Conservation (phyloP, 2,888 invertebrate species). For the Malacosoma neustria region DNA sequence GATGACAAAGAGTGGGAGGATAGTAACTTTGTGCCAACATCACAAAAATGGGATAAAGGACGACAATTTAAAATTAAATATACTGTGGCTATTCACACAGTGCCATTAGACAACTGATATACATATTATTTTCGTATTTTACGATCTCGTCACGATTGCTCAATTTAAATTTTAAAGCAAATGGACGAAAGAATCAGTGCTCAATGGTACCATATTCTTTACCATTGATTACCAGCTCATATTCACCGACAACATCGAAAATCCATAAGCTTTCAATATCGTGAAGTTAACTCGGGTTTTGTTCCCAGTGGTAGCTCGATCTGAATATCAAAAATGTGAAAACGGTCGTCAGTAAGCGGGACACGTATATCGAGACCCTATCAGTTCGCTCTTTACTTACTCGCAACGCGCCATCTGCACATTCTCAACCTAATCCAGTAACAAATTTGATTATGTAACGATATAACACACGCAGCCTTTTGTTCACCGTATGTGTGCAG, state of each 20-base stretch:
- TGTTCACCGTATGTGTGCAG: constrained; percentile 15
- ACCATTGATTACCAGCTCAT: constrained; percentile 46
- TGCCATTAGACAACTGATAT: too few relatives aligned
- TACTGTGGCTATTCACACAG: too few relatives aligned
- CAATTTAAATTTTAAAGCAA: background rate
- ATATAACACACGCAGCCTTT: constrained; percentile 35
- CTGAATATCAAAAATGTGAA: constrained; percentile 74
- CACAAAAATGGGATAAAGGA: too few relatives aligned
- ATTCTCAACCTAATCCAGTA: constrained; percentile 65
- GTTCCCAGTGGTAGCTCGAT: constrained; percentile 66
- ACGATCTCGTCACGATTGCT: too few relatives aligned
- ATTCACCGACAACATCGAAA: constrained; percentile 59
- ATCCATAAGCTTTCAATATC: constrained; percentile 74
- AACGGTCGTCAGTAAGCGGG: constrained; percentile 65
- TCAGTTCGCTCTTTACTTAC: constrained; percentile 72
- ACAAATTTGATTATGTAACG: constrained; percentile 66
- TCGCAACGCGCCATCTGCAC: constrained; percentile 68
- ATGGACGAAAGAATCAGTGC: constrained; percentile 15
- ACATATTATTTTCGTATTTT: too few relatives aligned
- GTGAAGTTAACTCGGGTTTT: constrained; percentile 67
- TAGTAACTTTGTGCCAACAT: too few relatives aligned
- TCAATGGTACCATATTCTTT: constrained; percentile 19
- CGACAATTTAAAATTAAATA: too few relatives aligned
- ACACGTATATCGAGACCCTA: constrained; percentile 73
- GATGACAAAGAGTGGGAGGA: too few relatives aligned